A percentile compares a stretch with the other conserved stretches of the same genome.
Evolutionary conservation across 30 jellyfish, hydroid and myxozoan species (phyloP).

Genomic region (Mastigias papua): DNA sequence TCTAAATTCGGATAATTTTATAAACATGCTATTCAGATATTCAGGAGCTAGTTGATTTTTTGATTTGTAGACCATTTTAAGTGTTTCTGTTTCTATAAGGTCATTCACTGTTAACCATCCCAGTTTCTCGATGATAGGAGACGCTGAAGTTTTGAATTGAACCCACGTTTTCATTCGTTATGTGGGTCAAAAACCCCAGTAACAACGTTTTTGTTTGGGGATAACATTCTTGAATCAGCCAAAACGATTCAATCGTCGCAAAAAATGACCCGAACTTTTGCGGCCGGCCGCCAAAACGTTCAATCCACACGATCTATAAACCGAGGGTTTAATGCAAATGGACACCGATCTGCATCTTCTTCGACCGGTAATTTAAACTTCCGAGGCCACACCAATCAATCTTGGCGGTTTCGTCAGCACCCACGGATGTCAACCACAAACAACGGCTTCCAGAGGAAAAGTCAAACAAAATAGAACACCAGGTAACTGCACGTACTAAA

Average conservation of each 20-base stretch:
- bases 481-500: background rate
- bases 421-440: background rate
- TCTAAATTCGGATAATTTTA: too few relatives aligned
- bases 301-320: background rate
- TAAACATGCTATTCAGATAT: too few relatives aligned
- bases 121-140: too few relatives aligned
- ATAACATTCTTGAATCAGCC: conserved; percentile 10
- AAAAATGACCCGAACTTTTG: background rate
- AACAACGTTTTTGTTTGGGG: too few relatives aligned
- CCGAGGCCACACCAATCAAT: conserved; percentile 2
- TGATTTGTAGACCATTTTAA: too few relatives aligned
- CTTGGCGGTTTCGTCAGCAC: background rate
- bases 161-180: too few relatives aligned
- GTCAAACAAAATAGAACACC: background rate
- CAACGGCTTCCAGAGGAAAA: background rate
- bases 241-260: background rate
- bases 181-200: too few relatives aligned
- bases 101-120: too few relatives aligned
- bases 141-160: too few relatives aligned
- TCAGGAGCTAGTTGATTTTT: too few relatives aligned
- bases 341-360: background rate
- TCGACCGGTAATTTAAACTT: background rate
- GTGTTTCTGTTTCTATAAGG: too few relatives aligned
- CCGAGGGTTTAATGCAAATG: background rate
- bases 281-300: background rate